Base-by-base conservation (phyloP, 92 coral and sea anemone genomes). In the Chrysogorgia sp. region DNA sequence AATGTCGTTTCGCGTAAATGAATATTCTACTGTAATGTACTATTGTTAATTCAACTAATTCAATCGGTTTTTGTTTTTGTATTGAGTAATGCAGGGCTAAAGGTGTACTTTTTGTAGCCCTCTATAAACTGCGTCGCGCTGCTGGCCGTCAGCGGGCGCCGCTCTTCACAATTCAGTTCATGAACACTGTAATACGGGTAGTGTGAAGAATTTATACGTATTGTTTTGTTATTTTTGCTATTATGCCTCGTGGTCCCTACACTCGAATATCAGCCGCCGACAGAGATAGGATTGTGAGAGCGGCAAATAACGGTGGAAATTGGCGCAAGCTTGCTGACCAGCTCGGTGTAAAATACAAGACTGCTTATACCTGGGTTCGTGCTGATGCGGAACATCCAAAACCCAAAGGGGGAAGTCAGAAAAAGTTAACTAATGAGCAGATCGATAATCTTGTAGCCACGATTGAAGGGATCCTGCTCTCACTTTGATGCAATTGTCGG, bases 391-490 rank as follows among this genome's bases (percentile, higher is more conserved):
- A 64, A 47, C 28, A n/a, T n/a, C n/a, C n/a, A n/a, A n/a, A n/a
- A n/a, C n/a, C n/a, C 55, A 37, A 67, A 67, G 52, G 74, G 71
- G 74, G 74, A 34, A 66, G 43, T 5, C 43, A 37, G 12, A 37
- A 37, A 12, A 37, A 37, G 43, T 37, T 37, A 37, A 37, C 43
- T 37, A 12, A 37, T 37, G 43, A n/a, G n/a, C 71, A 64, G 40
- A 64, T 64, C 71, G 48, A 64, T 15, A 50, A 4, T 64, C 71
- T 64, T 67, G 74, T 67, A 20, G 74, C 32, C 19, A 67, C 40
- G 74, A 67, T 67, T 67, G 74, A 67, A 67, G 47, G 74, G 32
- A 67, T 67, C 74, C 74, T 40, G 47, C 74, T 49, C 26, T 67
- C 55, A 41, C 74, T 49, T 43, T 43, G 53, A 37, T 23, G 74